Percentiles rank a stretch among this genome's conserved stretches.
phyloP scores from a whole-genome alignment of 1,140 invertebrate genomes.

The Drosophila carrolli region DNA sequence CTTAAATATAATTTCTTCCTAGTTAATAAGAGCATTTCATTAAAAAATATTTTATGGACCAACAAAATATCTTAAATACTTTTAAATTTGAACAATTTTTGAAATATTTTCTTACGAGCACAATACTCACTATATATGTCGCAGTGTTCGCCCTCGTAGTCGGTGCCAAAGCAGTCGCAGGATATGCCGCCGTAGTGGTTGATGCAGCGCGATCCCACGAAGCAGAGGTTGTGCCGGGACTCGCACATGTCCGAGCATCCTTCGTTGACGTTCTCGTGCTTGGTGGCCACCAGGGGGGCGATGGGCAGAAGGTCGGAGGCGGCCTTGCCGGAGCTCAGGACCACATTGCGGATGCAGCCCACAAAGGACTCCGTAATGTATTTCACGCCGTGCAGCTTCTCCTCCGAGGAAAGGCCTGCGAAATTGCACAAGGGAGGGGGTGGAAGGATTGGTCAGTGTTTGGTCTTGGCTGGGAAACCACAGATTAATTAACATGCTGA shows the following conservation, averaged over 20 bases:
- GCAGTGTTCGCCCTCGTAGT: constrained; percentile 95
- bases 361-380: constrained; percentile 97
- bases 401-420: constrained; percentile 92
- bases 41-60: too few relatives aligned
- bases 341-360: constrained; percentile 94
- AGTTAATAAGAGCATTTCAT: too few relatives aligned
- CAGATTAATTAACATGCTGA: constrained; percentile 79
- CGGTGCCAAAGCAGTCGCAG: constrained; percentile 96
- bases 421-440: constrained; percentile 20
- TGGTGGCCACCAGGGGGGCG: constrained; percentile 91
- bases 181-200: constrained; percentile 94
- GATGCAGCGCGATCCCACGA: constrained; percentile 92
- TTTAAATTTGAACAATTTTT: too few relatives aligned
- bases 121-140: constrained; percentile 93
- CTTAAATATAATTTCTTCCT: too few relatives aligned
- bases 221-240: constrained; percentile 92
- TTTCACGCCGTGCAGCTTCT: constrained; percentile 93
- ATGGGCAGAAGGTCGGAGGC: constrained; percentile 92
- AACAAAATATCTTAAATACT: too few relatives aligned
- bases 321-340: constrained; percentile 92
- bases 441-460: constrained; percentile 7
- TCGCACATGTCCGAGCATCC: constrained; percentile 93
- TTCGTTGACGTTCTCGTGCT: constrained; percentile 94
- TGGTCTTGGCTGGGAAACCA: constrained; percentile 26
- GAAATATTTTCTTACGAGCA: neutral